A percentile compares a stretch with the other conserved stretches of the same genome.
phyloP scores from a whole-genome alignment of 2,888 invertebrate species.

The Drosophila setosimentum region DNA sequence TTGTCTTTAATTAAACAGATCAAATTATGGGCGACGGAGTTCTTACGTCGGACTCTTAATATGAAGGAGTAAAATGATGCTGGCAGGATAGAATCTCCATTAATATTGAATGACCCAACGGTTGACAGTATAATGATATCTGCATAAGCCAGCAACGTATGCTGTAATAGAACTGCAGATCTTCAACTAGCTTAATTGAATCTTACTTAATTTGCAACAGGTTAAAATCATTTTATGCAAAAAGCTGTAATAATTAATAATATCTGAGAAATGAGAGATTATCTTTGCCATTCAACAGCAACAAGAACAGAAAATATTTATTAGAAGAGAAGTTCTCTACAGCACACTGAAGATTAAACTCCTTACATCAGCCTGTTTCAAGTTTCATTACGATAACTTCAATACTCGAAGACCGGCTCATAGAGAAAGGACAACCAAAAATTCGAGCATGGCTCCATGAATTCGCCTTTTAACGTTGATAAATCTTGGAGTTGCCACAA shows the following conservation, averaged over 20 bases:
- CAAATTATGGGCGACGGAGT: conserved; percentile 26
- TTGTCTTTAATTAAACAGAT: conserved; percentile 67
- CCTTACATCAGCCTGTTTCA: not conserved
- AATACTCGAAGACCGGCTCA: not conserved
- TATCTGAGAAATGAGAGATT: not conserved
- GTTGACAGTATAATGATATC: conserved; percentile 13
- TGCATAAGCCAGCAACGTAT: not conserved
- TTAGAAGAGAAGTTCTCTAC: not conserved
- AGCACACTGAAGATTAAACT: not conserved
- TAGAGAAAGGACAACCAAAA: not conserved
- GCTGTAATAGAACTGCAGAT: not conserved
- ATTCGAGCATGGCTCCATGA: not conserved
- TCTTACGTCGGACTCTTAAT: conserved; percentile 9
- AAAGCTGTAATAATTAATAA: not conserved
- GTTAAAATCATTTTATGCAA: not conserved
- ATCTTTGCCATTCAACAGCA: not conserved
- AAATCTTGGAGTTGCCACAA: not conserved
- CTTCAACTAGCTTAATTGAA: not conserved
- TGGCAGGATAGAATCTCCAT: not conserved
- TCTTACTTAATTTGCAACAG: not conserved
- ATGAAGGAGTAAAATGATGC: conserved; percentile 5
- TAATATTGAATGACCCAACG: conserved; percentile 21
- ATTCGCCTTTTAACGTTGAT: not conserved
- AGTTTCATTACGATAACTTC: not conserved
- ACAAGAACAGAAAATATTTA: not conserved